Evolutionary conservation across 2,797 vertebrate species (phyloP), one percentile per base, ranked within the genome.

Genomic region (Neopelma chrysocephalum): DNA sequence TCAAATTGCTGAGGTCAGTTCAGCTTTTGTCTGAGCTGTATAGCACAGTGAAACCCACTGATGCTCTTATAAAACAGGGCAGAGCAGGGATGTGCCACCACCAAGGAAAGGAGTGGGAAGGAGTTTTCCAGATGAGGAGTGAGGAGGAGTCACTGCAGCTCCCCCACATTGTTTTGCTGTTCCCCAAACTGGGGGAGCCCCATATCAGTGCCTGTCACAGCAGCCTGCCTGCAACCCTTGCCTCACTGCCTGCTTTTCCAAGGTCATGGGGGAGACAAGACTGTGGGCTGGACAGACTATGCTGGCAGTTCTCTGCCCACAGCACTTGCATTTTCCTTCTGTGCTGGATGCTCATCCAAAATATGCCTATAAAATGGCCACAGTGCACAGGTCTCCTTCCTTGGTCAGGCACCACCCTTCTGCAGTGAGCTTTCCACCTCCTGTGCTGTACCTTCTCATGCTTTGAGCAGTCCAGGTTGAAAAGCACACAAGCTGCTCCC

Each of bases 111-210:
- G 21, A 11, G 15, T 48, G 38, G 56, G 68, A 90, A 61, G 45
- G 18, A 76, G 21, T 61, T 89, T 57, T 6, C 11, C 26, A 32
- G 19, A 36, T 76, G 66, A 5, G 42, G 25, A 62, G n/a, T 60
- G 32, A 60, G 31, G 48, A 84, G 34, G 17, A 34, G 38, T 51
- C 31, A 43, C 29, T 7, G 10, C 40, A 71, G 53, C 22, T 76
- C 25, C 7, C 1, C 1, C 0, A 0, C 20, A 48, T 6, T 22
- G 31, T 42, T 50, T 79, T 0, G 2, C 23, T 10, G 11, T 15
- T 89, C 40, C 21, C 25, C 45, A 64, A 31, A n/a, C 17, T 5
- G 19, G 14, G 12, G 19, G 5, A 66, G 10, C 34, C 54, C 36
- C 0, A 0, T 20, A 17, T 42, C 27, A 34, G 26, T 17, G 51